Percentiles rank a stretch among this genome's conserved stretches.
Evolutionary conservation across 2,113 vertebrate genomes (phyloP).

Genomic region (Fulmarus glacialis): DNA sequence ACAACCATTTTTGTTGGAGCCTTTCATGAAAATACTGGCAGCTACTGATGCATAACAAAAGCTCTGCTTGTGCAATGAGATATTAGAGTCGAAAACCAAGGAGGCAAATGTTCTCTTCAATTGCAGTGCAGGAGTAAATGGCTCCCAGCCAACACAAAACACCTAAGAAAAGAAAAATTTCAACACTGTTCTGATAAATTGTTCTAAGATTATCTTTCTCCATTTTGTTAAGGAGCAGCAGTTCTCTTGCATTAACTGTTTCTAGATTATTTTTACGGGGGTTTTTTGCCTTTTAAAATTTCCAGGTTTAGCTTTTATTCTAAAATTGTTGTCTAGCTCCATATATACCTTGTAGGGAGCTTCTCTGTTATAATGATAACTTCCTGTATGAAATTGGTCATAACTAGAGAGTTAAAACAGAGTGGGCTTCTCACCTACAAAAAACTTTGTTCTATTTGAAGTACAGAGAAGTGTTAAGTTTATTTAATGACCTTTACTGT

Average conservation of each 20-base stretch:
- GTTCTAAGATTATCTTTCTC: background rate
- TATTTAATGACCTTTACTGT: background rate
- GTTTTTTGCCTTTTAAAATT: background rate
- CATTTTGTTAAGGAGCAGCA: background rate
- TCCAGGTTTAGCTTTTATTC: background rate
- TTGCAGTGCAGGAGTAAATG: slow-evolving; percentile 31
- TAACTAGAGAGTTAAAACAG: background rate
- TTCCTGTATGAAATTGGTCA: background rate
- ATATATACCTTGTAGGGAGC: background rate
- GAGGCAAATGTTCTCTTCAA: slow-evolving; percentile 52
- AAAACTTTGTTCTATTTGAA: background rate
- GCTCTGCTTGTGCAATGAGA: slow-evolving; percentile 52
- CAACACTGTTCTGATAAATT: background rate
- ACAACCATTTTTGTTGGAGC: slow-evolving; percentile 31
- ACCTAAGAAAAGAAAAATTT: slow-evolving; percentile 21
- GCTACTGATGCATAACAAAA: slow-evolving; percentile 67
- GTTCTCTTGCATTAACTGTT: background rate
- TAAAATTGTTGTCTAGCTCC: background rate
- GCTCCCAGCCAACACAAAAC: slow-evolving; percentile 31
- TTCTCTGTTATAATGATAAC: background rate
- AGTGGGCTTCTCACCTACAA: background rate
- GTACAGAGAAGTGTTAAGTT: background rate
- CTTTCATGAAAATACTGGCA: slow-evolving; percentile 67
- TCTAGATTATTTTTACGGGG: background rate
- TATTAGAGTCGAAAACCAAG: slow-evolving; percentile 43